phyloP scores from a whole-genome alignment of 2,797 vertebrate genomes.

The Allobates femoralis region DNA sequence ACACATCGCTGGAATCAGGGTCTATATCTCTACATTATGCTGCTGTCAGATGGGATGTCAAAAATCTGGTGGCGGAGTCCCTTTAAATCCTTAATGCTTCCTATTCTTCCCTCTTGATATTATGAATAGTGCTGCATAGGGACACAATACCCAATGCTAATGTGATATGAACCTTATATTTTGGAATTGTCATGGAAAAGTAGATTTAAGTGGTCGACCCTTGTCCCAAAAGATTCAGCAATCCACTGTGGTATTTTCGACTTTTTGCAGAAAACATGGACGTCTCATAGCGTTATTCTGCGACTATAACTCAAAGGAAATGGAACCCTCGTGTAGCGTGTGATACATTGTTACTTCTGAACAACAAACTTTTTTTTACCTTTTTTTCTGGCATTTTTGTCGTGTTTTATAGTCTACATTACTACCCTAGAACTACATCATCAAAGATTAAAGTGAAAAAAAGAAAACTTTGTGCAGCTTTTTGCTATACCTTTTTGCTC shows the following conservation, averaged over 20 bases:
- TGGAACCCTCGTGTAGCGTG: neutral
- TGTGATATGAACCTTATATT: neutral
- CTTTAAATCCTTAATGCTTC: too few species aligned
- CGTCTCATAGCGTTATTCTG: neutral
- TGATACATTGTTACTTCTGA: neutral
- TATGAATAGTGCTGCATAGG: too few species aligned
- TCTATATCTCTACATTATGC: too few species aligned
- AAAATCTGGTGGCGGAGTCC: too few species aligned
- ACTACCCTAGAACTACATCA: neutral
- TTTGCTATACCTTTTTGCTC: neutral
- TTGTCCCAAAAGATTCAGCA: neutral
- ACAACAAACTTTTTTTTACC: neutral
- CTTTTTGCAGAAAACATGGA: neutral
- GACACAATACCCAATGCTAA: too few species aligned
- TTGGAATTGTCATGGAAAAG: neutral
- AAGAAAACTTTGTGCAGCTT: neutral
- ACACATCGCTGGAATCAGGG: too few species aligned
- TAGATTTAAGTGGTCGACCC: neutral
- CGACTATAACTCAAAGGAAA: neutral
- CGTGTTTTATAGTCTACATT: neutral
- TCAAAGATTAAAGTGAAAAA: neutral
- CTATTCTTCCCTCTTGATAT: too few species aligned
- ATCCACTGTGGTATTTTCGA: neutral
- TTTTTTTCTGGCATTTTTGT: neutral
- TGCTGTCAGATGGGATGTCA: too few species aligned